A percentile compares a stretch with the other conserved stretches of the same genome.
Evolutionary conservation across 2,888 invertebrate species (phyloP).

Genomic region (Gasteruption jaculator): DNA sequence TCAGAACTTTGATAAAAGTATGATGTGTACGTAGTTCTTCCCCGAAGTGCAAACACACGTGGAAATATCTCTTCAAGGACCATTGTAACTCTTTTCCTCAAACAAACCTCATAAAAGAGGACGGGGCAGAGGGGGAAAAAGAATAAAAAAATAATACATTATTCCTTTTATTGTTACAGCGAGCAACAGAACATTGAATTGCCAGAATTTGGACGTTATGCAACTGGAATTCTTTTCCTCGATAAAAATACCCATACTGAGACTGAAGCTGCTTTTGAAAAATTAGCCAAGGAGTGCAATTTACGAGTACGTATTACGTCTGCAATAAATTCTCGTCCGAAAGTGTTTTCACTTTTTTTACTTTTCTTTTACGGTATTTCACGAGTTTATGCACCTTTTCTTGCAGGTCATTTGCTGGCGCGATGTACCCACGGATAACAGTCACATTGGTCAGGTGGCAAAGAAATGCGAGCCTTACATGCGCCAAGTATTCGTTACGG

Average conservation of each 20-base stretch:
- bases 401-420: constrained; percentile 84
- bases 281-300: constrained; percentile 74
- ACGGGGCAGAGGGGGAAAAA: neutral
- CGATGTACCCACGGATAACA: constrained; percentile 83
- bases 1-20: too few relatives aligned
- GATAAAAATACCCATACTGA: constrained; percentile 78
- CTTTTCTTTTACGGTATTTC: constrained; percentile 1
- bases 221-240: constrained; percentile 94
- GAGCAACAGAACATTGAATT: constrained; percentile 76
- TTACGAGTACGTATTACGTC: constrained; percentile 56
- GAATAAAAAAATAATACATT: neutral
- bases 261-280: constrained; percentile 76
- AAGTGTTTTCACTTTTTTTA: constrained; percentile 4
- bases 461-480: constrained; percentile 92
- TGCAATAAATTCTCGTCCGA: constrained; percentile 4
- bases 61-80: too few relatives aligned
- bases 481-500: constrained; percentile 86
- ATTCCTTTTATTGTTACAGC: constrained; percentile 56
- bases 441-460: constrained; percentile 87
- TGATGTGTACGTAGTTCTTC: too few relatives aligned
- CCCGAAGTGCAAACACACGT: too few relatives aligned
- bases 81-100: neutral
- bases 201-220: constrained; percentile 86
- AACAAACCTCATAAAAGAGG: constrained; percentile 1
- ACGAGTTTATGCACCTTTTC: neutral